Evolutionary conservation across 2,888 invertebrate genomes (phyloP).

Genomic region (Geotrupes spiniger): DNA sequence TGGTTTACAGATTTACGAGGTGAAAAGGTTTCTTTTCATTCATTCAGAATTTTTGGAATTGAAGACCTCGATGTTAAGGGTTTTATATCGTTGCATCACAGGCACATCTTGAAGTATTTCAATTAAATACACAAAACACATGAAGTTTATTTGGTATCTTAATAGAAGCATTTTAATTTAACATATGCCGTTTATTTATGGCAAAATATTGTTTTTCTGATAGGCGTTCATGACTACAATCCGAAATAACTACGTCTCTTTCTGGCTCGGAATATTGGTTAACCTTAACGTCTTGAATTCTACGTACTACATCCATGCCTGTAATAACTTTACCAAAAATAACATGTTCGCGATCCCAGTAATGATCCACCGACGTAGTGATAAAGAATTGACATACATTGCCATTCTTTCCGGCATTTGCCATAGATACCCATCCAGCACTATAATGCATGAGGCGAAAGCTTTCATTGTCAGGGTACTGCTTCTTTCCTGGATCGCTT

Average conservation of each 20-base stretch:
- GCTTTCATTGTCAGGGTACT: conserved; percentile 93
- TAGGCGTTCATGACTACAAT: conserved; percentile 73
- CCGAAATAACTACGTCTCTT: conserved; percentile 78
- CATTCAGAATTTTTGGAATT: no score
- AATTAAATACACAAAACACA: no score
- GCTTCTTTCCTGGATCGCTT: conserved; percentile 28
- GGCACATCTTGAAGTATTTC: no score
- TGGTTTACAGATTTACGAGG: no score
- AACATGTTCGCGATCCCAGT: conserved; percentile 94
- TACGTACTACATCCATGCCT: conserved; percentile 83
- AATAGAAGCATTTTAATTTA: no score
- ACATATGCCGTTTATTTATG: no score
- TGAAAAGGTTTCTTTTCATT: no score
- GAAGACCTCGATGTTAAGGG: no score
- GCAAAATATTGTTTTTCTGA: no score
- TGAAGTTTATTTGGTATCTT: no score
- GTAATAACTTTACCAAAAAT: conserved; percentile 93
- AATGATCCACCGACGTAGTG: conserved; percentile 79
- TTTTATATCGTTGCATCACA: no score
- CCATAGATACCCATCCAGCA: conserved; percentile 97
- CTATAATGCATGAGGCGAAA: conserved; percentile 97
- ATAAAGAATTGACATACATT: conserved; percentile 99
- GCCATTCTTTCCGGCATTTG: conserved; percentile 95
- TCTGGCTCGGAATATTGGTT: conserved; percentile 76
- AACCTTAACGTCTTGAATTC: conserved; percentile 74